Evolutionary conservation across 1,140 invertebrate species (phyloP).

Genomic region (Sogatella furcifera): DNA sequence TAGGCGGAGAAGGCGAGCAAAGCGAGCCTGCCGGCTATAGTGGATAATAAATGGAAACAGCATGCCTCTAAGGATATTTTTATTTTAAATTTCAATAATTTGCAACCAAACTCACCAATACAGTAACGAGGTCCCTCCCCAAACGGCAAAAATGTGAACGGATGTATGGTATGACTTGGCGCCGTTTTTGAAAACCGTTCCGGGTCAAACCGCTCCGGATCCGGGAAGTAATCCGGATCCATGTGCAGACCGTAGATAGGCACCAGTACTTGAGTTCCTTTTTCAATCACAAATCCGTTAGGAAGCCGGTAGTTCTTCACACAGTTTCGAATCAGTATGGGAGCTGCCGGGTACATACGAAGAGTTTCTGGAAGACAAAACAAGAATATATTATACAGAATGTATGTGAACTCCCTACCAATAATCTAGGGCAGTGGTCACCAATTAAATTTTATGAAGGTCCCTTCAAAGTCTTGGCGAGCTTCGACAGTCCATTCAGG

Average conservation of each 20-base stretch:
- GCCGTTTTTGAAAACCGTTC: constrained; percentile 41
- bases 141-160: constrained; percentile 40
- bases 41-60: no score
- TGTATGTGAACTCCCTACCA: no score
- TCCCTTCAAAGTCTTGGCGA: no score
- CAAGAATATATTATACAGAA: no score
- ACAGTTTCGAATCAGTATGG: constrained; percentile 33
- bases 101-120: constrained; percentile 34
- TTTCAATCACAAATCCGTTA: not conserved
- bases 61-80: no score
- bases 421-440: no score
- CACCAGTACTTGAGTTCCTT: not conserved
- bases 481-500: no score
- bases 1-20: no score
- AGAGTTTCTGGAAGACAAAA: constrained; percentile 30
- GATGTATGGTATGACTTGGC: constrained; percentile 24
- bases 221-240: constrained; percentile 38
- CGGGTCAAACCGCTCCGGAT: constrained; percentile 45
- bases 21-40: no score
- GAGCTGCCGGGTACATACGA: constrained; percentile 34
- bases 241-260: constrained; percentile 41
- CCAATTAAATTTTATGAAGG: no score
- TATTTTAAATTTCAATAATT: no score
- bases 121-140: constrained; percentile 44
- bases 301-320: constrained; percentile 30